Evolutionary conservation across 2,113 vertebrate species (phyloP), one percentile per base, ranked within the genome.

Genomic region (Chamaetylas fuelleborni): DNA sequence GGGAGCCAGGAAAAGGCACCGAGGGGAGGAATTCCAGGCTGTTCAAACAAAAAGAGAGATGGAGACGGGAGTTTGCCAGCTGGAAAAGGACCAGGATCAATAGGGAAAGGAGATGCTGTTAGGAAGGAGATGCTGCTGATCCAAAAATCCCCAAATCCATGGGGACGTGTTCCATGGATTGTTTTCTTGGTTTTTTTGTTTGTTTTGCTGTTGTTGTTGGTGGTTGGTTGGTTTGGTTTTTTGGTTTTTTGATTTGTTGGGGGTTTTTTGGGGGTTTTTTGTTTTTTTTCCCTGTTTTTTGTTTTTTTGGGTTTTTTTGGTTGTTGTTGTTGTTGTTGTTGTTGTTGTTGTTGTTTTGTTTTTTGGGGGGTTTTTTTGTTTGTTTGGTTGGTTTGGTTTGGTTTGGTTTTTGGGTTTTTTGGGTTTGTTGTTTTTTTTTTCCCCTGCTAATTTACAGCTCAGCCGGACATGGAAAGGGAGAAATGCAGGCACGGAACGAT

Each of bases 31-130:
- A 85, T 81, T 92, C 51, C 36, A 12, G 6, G 1, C 31, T 6
- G 1, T 67, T 91, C 14, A 82, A 92, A 93, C 84, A 43, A 71
- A 91, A 69, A 40, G 0, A 5, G 5, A 26, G 38, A 19, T 22
- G 47, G 43, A 87, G 77, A 9, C 33, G 14, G 0, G 60, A n/a
- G 64, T 58, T 86, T 82, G 93, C 77, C 88, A 93, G 78, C 89
- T 91, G 93, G 92, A 89, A 74, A 29, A 47, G 79, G 33, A 6
- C 50, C 91, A 71, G 82, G 83, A 94, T 93, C 92, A 38, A 90
- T 78, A 83, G 11, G 58, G 86, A 58, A 36, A 25, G 58, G 80
- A 70, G 33, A 77, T 3, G n/a, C 29, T 60, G 31, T 15, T 72
- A 11, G 66, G n/a, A 73, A 48, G 29, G 64, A n/a, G 6, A 47